A percentile compares a stretch with the other conserved stretches of the same genome.
Conservation (phyloP, 2,888 invertebrate genomes). For the Adelognathus sp. region DNA sequence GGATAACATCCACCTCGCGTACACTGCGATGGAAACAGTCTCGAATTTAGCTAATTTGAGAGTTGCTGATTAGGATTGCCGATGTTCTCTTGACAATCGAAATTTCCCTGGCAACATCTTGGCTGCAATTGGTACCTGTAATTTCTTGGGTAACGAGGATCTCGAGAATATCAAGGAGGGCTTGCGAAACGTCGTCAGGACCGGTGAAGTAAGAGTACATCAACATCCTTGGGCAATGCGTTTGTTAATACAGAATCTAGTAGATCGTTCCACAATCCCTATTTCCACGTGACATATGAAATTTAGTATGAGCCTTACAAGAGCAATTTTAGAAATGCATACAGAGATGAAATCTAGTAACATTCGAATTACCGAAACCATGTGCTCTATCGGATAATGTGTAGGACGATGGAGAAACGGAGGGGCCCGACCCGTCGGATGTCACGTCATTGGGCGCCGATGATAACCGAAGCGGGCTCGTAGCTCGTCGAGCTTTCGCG, state of each 20-base stretch:
- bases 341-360: not conserved
- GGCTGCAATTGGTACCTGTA: not conserved
- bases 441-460: slow-evolving; percentile 59
- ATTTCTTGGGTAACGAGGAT: slow-evolving; percentile 18
- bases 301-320: not conserved
- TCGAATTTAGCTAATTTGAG: not conserved
- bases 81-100: not conserved
- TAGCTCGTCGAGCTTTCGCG: slow-evolving; percentile 57
- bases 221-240: not conserved
- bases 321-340: not conserved
- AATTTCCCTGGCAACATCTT: slow-evolving; percentile 2
- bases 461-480: slow-evolving; percentile 54
- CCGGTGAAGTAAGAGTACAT: not conserved
- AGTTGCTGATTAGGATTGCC: not conserved
- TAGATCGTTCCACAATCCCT: not conserved
- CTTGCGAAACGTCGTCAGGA: slow-evolving; percentile 25
- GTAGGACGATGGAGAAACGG: not conserved
- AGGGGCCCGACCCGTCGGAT: slow-evolving; percentile 43
- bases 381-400: not conserved
- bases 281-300: not conserved
- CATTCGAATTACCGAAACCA: not conserved
- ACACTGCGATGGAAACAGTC: not conserved
- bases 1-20: not conserved
- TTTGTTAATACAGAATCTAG: not conserved
- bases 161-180: not conserved